Base-by-base conservation (phyloP, 2,113 vertebrate genomes). In the Ctenodactylus gundi region DNA sequence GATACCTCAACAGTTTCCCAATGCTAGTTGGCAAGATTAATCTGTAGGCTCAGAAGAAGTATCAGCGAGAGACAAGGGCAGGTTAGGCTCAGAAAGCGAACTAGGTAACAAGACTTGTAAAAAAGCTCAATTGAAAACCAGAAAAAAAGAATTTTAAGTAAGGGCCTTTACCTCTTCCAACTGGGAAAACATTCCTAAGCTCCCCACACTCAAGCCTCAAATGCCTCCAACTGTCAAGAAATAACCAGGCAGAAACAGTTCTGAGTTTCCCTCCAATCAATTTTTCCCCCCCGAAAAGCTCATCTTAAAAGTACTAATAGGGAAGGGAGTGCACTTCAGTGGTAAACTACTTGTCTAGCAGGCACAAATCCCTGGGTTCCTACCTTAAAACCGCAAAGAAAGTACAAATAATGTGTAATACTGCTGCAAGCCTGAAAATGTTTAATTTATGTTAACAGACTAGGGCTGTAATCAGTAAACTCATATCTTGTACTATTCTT, bases 91-190 rank as follows among this genome's bases (percentile, higher is more conserved):
- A 87, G 46, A 86, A 93, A 80, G 41, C 36, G 51, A 88, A 91
- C 21, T 72, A 58, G 76, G n/a, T 78, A 85, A 92, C 41, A 36
- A 85, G 75, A 81, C 34, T n/a, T 82, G 25, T 77, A 90, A 83
- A 90, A 84, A 95, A 91, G n/a, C 34, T 27, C 62, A 93, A 95
- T n/a, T 91, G n/a, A 82, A 65, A 93, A 86, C 34, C 3, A 90
- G 27, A 55, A 92, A 91, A 95, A 89, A 23, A 93, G 60, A 91
- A 85, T 73, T 89, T 95, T 92, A 92, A 93, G 73, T 92, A 91
- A 91, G 3, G 8, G 21, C 41, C 12, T 85, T 81, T 86, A 73
- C 44, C 51, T 94, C 51, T 21, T 90, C 41, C 15, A 92, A 55
- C 36, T 76, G 91, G 65, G 65, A 73, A 96, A 86, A 70, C 4